Conservation (phyloP, 2,888 invertebrate genomes). For the Agrotis ipsilon region DNA sequence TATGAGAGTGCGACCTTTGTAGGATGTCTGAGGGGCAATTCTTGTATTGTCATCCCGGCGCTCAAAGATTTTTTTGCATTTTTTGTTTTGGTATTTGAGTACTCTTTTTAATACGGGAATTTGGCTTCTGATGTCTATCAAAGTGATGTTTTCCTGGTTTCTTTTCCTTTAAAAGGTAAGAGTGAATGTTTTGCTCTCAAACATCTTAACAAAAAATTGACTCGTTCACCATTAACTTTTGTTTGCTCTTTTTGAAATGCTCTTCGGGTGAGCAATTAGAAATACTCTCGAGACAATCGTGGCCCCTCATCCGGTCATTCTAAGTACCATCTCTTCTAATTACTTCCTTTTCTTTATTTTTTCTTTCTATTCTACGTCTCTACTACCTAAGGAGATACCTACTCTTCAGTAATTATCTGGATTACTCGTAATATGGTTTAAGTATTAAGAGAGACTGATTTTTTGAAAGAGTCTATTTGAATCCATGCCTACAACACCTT, state of each 20-base stretch:
- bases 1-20: background rate
- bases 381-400: slow-evolving; percentile 21
- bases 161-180: background rate
- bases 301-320: slow-evolving; percentile 32
- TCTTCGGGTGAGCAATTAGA: slow-evolving; percentile 43
- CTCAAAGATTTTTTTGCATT: background rate
- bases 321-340: slow-evolving; percentile 36
- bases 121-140: background rate
- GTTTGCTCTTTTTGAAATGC: slow-evolving; percentile 21
- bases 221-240: slow-evolving; percentile 19
- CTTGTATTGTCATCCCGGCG: background rate
- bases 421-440: background rate
- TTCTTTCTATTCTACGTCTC: slow-evolving; percentile 27
- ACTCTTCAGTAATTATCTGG: slow-evolving; percentile 23
- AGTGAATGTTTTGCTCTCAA: slow-evolving; percentile 3
- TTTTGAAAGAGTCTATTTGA: background rate
- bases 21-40: background rate
- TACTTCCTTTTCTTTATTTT: slow-evolving; percentile 34
- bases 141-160: background rate
- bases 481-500: background rate
- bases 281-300: slow-evolving; percentile 33
- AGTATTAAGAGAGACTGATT: background rate
- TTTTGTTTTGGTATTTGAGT: background rate
- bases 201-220: slow-evolving; percentile 6
- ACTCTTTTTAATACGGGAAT: background rate